A percentile compares a stretch with the other conserved stretches of the same genome.
Conservation (phyloP, 1,140 invertebrate genomes). For the Hirudo medicinalis region DNA sequence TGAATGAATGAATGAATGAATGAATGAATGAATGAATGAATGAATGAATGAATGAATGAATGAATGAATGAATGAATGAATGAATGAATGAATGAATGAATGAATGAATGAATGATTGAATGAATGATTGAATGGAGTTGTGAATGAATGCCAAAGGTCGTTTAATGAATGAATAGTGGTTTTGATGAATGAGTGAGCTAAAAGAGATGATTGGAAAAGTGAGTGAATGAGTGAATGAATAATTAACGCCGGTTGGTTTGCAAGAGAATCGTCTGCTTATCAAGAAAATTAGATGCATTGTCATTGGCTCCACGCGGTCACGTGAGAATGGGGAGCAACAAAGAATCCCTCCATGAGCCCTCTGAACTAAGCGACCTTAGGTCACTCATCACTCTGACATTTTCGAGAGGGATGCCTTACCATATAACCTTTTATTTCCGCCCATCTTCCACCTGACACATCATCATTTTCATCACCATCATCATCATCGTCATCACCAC, state of each 20-base stretch:
- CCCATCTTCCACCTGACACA: too few species aligned
- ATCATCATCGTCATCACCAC: too few species aligned
- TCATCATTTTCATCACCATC: too few species aligned
- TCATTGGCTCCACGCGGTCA: too few species aligned
- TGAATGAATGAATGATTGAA: slow-evolving; percentile 9
- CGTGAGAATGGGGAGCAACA: too few species aligned
- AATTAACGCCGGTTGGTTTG: background rate
- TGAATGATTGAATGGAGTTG: background rate
- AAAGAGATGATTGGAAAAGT: background rate
- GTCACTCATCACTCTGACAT: too few species aligned
- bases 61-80: slow-evolving; percentile 4
- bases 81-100: slow-evolving; percentile 9
- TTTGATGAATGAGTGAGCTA: background rate
- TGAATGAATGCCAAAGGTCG: slow-evolving; percentile 12
- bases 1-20: background rate
- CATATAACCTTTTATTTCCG: too few species aligned
- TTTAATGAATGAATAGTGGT: background rate
- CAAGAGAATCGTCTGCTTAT: background rate
- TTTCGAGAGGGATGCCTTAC: too few species aligned
- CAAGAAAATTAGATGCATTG: background rate
- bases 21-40: slow-evolving; percentile 14
- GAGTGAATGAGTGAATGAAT: background rate
- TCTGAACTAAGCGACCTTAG: too few species aligned
- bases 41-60: slow-evolving; percentile 12
- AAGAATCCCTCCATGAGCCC: too few species aligned